These are phyloP conservation scores for Eupeodes latifasciatus DNA, from an alignment of 2,888 invertebrate genomes.

Conservation along the genomic window DNA sequence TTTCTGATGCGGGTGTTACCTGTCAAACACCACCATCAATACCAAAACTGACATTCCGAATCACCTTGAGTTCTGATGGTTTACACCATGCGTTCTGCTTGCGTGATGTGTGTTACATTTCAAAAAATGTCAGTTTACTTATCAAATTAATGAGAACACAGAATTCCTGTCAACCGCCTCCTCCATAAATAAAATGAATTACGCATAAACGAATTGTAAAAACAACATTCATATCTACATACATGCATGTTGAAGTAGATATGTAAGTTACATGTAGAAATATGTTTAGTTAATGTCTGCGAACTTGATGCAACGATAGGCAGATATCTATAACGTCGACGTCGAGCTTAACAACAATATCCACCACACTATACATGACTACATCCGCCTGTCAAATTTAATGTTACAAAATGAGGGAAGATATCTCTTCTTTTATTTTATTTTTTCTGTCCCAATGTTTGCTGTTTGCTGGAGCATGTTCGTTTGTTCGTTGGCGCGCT, in stretches of 20 bases:
- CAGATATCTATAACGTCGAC: slow-evolving; percentile 27
- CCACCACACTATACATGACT: slow-evolving; percentile 19
- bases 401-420: slow-evolving; percentile 53
- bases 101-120: slow-evolving; percentile 24
- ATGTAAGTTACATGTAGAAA: no score
- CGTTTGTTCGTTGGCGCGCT: slow-evolving; percentile 45
- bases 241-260: not conserved
- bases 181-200: slow-evolving; percentile 35
- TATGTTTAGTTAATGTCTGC: not conserved
- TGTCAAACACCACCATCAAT: slow-evolving; percentile 46
- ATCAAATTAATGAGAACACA: slow-evolving; percentile 47
- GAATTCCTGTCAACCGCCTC: slow-evolving; percentile 4
- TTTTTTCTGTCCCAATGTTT: not conserved
- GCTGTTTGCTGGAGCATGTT: slow-evolving; percentile 63
- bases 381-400: slow-evolving; percentile 70
- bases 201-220: not conserved
- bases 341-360: slow-evolving; percentile 46
- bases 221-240: not conserved
- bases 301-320: slow-evolving; percentile 10
- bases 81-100: not conserved
- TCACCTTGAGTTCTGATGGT: slow-evolving; percentile 23
- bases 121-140: slow-evolving; percentile 10
- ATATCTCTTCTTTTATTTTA: not conserved
- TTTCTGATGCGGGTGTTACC: slow-evolving; percentile 21
- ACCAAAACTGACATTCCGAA: slow-evolving; percentile 39